These are phyloP conservation scores for Villa cingulata DNA, from an alignment of 2,888 invertebrate species.

Conservation along the genomic window DNA sequence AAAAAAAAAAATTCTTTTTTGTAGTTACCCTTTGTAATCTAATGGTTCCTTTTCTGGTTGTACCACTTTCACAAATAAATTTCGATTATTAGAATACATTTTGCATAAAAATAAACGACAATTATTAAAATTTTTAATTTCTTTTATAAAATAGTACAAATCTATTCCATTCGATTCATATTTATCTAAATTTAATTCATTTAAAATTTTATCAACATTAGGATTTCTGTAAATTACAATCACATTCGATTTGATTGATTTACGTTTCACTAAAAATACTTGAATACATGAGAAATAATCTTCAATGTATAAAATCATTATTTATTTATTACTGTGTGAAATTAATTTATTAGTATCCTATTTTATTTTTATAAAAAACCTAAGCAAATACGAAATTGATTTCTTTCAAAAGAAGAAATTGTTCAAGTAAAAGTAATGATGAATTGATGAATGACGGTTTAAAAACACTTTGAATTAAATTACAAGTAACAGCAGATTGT, in stretches of 20 bases:
- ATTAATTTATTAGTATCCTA: too few species aligned
- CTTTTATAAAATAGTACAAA: conserved; percentile 7
- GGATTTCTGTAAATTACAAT: background rate
- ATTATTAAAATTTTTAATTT: background rate
- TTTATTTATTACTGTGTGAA: too few species aligned
- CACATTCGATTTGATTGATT: background rate
- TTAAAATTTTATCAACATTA: background rate
- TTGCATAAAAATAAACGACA: background rate
- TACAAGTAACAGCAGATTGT: too few species aligned
- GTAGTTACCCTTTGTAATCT: conserved; percentile 53
- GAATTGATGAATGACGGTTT: too few species aligned
- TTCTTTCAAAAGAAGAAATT: too few species aligned
- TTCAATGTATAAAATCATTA: background rate
- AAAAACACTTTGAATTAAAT: too few species aligned
- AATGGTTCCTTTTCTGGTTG: conserved; percentile 48
- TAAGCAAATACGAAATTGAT: too few species aligned
- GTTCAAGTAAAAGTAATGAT: too few species aligned
- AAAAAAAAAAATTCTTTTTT: background rate
- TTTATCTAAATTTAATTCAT: background rate
- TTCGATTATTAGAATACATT: conserved; percentile 1
- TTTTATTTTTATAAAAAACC: too few species aligned
- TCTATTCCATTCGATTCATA: conserved; percentile 13
- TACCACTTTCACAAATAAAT: conserved; percentile 38
- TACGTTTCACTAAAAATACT: background rate
- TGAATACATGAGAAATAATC: background rate